Evolutionary conservation across 2,888 invertebrate genomes (phyloP).

Genomic region (Linyphia triangularis): DNA sequence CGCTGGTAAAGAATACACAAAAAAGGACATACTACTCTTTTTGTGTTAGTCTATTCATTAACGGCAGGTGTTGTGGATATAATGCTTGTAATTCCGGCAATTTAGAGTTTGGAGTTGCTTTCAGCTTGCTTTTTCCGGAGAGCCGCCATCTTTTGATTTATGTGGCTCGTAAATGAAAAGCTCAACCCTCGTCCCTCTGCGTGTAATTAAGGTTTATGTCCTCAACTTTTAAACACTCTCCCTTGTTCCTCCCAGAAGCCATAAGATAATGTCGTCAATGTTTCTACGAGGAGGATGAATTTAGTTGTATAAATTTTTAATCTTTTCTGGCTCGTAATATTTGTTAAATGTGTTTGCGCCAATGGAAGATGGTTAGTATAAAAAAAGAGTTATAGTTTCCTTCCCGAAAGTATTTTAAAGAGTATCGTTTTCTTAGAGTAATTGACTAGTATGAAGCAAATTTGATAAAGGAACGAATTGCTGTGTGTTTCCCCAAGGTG

Average conservation of each 20-base stretch:
- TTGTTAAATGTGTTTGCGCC: neutral
- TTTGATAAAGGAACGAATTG: too few relatives aligned
- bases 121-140: constrained; percentile 39
- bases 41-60: constrained; percentile 47
- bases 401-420: too few relatives aligned
- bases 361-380: neutral
- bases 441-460: too few relatives aligned
- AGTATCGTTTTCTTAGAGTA: too few relatives aligned
- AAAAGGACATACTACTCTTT: constrained; percentile 25
- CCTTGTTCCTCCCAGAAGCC: constrained; percentile 26
- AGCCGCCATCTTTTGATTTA: constrained; percentile 65
- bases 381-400: too few relatives aligned
- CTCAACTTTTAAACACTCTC: constrained; percentile 59
- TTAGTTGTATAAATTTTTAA: neutral
- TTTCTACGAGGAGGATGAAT: neutral
- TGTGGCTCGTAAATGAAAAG: constrained; percentile 58
- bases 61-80: constrained; percentile 60
- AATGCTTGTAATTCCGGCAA: constrained; percentile 64
- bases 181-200: constrained; percentile 20
- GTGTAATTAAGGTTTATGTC: constrained; percentile 69
- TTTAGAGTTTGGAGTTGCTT: constrained; percentile 44
- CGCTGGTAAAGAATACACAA: neutral
- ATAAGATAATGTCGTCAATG: constrained; percentile 52
- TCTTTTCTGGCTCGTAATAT: neutral
- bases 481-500: too few relatives aligned